phyloP scores from a whole-genome alignment of 2,888 invertebrate genomes.

The Brenthis ino region DNA sequence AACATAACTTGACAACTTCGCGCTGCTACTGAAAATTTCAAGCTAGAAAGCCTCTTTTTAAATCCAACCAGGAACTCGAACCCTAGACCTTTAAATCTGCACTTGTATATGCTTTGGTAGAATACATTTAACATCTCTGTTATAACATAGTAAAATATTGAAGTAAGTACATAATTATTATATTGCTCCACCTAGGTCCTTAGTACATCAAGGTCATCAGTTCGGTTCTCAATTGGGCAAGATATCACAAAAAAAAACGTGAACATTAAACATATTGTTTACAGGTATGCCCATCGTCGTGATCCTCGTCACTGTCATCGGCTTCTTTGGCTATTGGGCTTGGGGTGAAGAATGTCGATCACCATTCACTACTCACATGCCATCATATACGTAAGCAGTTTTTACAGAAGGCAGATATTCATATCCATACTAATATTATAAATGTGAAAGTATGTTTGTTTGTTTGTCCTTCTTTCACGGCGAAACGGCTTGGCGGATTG shows the following conservation, averaged over 20 bases:
- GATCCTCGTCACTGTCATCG: constrained; percentile 47
- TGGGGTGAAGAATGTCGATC: constrained; percentile 61
- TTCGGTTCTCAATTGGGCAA: background rate
- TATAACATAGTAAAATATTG: background rate
- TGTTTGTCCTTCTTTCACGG: no score
- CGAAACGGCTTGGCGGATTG: no score
- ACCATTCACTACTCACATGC: constrained; percentile 63
- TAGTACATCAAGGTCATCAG: no score
- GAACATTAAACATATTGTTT: constrained; percentile 20
- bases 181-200: background rate
- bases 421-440: background rate
- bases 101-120: background rate
- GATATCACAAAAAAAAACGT: background rate
- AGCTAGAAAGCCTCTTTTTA: no score
- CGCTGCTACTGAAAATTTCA: no score
- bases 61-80: no score
- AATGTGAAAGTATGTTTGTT: background rate
- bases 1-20: no score
- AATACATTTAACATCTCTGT: background rate
- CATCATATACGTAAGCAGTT: constrained; percentile 51
- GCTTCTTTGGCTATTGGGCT: constrained; percentile 68
- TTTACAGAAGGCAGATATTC: no score
- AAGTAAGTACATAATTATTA: background rate
- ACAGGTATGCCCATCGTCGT: constrained; percentile 59
- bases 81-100: no score